A percentile compares a stretch with the other conserved stretches of the same genome.
phyloP scores from a whole-genome alignment of 2,797 vertebrate genomes.

The Glyptemys insculpta region DNA sequence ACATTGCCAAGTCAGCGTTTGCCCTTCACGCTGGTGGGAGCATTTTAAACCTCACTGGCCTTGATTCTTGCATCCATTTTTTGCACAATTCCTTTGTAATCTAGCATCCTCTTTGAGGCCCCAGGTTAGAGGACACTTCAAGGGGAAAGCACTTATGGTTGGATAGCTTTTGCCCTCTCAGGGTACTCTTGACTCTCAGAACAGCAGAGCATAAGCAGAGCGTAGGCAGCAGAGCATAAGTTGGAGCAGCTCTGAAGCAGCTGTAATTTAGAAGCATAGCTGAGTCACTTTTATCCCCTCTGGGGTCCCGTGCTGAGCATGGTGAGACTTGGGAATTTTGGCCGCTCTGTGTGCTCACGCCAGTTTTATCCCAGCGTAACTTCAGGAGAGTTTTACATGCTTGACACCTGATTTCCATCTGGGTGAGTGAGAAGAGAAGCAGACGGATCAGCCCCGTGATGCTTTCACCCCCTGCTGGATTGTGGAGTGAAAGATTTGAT shows the following conservation, averaged over 20 bases:
- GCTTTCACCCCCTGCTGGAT: neutral
- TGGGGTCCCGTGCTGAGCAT: neutral
- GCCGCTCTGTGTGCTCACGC: neutral
- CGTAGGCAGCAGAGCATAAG: fast-evolving
- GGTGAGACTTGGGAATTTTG: neutral
- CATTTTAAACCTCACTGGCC: slow-evolving; percentile 20
- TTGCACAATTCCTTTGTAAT: neutral
- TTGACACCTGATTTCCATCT: neutral
- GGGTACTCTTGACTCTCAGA: neutral
- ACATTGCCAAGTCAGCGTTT: slow-evolving; percentile 52
- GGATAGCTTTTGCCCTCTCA: neutral
- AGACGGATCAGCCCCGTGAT: fast-evolving
- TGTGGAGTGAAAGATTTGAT: neutral
- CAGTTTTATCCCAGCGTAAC: neutral
- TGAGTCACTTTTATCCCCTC: neutral
- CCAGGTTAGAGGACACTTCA: neutral
- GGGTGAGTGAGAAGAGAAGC: neutral
- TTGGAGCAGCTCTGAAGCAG: neutral
- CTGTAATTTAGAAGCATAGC: neutral
- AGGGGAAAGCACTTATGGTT: neutral
- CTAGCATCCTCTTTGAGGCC: neutral
- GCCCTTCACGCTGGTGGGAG: neutral
- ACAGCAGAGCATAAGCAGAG: neutral
- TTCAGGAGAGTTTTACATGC: neutral
- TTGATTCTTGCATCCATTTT: neutral